Conservation (phyloP, 2,113 vertebrate species). For the Leptodactylus fuscus region DNA sequence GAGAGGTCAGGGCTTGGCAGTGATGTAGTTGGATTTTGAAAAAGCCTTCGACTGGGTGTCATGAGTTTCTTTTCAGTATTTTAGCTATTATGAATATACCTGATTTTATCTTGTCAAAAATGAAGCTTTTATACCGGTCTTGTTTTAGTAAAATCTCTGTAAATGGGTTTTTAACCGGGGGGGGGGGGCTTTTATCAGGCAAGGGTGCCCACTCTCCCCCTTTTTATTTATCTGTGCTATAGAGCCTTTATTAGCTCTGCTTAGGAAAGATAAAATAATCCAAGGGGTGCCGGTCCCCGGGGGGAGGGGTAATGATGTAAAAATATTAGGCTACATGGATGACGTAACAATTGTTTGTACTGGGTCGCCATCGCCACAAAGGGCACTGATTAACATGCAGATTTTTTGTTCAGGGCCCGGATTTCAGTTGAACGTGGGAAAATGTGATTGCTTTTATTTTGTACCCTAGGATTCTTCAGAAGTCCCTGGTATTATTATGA, state of each 20-base stretch:
- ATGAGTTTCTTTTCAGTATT: not conserved
- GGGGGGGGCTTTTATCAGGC: not conserved
- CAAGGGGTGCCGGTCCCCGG: not conserved
- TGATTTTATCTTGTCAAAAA: not conserved
- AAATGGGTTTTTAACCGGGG: no score
- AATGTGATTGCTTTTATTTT: not conserved
- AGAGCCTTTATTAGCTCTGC: not conserved
- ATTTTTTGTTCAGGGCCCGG: no score
- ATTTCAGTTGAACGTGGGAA: not conserved
- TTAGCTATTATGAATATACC: not conserved
- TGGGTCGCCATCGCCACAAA: not conserved
- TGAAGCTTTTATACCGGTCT: not conserved
- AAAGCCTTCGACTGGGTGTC: not conserved
- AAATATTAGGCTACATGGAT: not conserved
- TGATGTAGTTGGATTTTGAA: not conserved
- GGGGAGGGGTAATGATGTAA: not conserved
- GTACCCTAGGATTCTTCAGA: not conserved
- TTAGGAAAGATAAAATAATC: not conserved
- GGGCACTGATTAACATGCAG: no score
- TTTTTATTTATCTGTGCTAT: not conserved
- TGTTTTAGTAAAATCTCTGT: no score
- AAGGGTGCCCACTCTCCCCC: no score
- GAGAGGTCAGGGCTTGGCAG: not conserved
- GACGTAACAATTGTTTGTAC: not conserved
- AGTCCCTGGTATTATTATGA: not conserved